phyloP scores from a whole-genome alignment of 2,888 invertebrate species.

The Cephus pygmeus region DNA sequence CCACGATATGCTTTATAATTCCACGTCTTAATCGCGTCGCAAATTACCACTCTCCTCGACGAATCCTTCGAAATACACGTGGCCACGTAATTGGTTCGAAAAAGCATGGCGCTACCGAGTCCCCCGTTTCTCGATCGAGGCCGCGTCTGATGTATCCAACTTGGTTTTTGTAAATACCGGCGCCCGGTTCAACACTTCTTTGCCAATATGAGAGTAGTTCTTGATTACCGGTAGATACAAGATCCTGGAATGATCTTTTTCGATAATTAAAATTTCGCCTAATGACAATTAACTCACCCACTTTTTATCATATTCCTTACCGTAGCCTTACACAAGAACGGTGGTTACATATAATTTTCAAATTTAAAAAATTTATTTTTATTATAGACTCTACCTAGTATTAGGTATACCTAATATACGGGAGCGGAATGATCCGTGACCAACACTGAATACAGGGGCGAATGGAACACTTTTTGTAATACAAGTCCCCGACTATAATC shows the following conservation, averaged over 20 bases:
- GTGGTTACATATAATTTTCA: too few species aligned
- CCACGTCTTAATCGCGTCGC: slow-evolving; percentile 53
- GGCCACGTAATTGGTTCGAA: slow-evolving; percentile 1
- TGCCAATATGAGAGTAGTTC: not conserved
- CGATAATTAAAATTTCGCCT: not conserved
- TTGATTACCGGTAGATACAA: not conserved
- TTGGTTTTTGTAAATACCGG: not conserved
- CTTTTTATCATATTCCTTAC: not conserved
- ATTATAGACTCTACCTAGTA: too few species aligned
- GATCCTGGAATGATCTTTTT: not conserved
- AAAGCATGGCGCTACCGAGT: not conserved
- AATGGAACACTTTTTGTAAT: slow-evolving; percentile 35
- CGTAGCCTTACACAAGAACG: not conserved
- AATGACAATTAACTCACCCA: not conserved
- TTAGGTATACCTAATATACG: not conserved
- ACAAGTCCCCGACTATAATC: slow-evolving; percentile 24
- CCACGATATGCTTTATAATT: slow-evolving; percentile 47
- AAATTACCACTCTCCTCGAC: slow-evolving; percentile 50
- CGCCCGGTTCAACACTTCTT: not conserved
- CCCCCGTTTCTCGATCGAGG: not conserved
- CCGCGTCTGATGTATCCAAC: not conserved
- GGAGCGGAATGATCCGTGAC: not conserved
- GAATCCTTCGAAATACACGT: not conserved
- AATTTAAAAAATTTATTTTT: too few species aligned
- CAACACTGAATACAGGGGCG: slow-evolving; percentile 27